phyloP scores from a whole-genome alignment of 2,797 vertebrate species.

The Anabacerthia variegaticeps region DNA sequence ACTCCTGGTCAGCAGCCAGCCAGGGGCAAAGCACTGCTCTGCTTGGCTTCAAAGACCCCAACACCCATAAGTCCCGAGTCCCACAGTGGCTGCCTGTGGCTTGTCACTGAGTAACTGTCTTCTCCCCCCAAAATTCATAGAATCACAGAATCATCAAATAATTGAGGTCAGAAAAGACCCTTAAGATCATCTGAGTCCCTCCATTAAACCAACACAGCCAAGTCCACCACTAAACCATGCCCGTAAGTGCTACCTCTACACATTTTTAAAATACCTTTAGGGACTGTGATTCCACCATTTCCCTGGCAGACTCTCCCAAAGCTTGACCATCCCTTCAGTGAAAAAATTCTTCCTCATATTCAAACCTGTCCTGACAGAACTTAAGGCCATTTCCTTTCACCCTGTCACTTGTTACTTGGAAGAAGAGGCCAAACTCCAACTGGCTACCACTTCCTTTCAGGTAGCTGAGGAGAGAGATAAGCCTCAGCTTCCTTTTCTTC shows the following conservation, averaged over 20 bases:
- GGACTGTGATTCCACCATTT: neutral
- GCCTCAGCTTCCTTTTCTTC: neutral
- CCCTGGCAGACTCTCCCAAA: neutral
- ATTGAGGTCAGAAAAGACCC: neutral
- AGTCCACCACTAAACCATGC: neutral
- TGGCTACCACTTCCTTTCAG: neutral
- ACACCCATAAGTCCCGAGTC: neutral
- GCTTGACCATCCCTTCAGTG: neutral
- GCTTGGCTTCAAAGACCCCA: neutral
- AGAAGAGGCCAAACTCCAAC: neutral
- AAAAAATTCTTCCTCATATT: neutral
- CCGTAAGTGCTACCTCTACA: neutral
- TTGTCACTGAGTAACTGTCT: neutral
- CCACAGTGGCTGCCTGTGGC: neutral
- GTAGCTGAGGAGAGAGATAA: neutral
- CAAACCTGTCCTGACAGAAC: neutral
- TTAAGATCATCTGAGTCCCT: neutral
- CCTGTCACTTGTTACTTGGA: neutral
- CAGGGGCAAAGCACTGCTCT: neutral
- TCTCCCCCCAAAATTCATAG: neutral
- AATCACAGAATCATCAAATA: neutral
- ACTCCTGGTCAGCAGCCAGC: neutral
- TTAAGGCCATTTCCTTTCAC: neutral
- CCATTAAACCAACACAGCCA: neutral
- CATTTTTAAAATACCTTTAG: neutral